Conservation (phyloP, 2,113 vertebrate species). For the Tetrao urogallus region DNA sequence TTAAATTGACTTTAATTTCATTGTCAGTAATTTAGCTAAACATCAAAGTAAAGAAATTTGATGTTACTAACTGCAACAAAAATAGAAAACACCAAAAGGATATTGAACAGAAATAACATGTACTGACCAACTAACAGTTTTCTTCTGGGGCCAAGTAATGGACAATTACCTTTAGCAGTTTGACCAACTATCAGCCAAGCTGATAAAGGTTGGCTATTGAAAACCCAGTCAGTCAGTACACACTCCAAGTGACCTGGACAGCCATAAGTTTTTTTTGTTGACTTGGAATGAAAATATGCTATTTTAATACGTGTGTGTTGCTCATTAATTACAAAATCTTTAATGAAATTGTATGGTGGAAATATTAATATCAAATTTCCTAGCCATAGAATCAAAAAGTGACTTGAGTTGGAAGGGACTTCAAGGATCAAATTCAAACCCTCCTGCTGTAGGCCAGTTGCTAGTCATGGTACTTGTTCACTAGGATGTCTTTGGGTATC, state of each 20-base stretch:
- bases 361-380: neutral
- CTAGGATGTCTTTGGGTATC: neutral
- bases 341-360: neutral
- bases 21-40: conserved; percentile 14
- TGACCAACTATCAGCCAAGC: conserved; percentile 74
- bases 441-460: no score
- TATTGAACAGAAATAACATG: neutral
- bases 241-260: conserved; percentile 23
- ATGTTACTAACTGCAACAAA: neutral
- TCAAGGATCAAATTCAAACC: no score
- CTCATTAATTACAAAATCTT: neutral
- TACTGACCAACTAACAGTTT: conserved; percentile 30
- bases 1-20: neutral
- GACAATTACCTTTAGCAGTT: conserved; percentile 63
- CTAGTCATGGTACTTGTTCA: neutral
- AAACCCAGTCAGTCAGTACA: conserved; percentile 26
- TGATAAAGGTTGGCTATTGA: conserved; percentile 78
- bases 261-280: neutral
- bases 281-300: neutral
- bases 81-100: neutral
- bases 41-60: neutral
- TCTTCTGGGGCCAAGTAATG: conserved; percentile 22
- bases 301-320: neutral
- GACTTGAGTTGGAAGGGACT: no score
- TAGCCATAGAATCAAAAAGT: no score